Evolutionary conservation across 2,797 vertebrate genomes (phyloP), one percentile per base, ranked within the genome.

Genomic region (Brotogeris chrysoptera): DNA sequence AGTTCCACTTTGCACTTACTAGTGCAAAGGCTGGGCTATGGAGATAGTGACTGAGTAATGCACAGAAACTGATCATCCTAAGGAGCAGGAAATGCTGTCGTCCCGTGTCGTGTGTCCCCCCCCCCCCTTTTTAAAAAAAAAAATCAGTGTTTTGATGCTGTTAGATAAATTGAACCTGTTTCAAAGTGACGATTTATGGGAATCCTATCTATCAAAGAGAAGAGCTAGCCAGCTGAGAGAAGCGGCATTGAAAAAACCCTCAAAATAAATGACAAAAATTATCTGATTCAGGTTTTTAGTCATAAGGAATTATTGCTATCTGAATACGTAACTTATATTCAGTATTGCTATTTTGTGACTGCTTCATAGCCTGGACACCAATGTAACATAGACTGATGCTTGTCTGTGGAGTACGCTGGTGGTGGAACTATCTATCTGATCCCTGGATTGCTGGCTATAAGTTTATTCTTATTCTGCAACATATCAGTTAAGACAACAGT

Each of bases 91-190:
- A 73, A 65, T 13, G 23, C 8, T 49, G 53, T 9, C 16, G 24
- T 14, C 16, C 18, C 41, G 7, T 9, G n/a, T n/a, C n/a, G n/a
- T n/a, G n/a, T n/a, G n/a, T n/a, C n/a, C n/a, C 36, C 36, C 24
- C 24, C 16, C 16, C 24, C 8, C 27, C 60, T 68, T 83, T 59
- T 43, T 21, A 2, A 12, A 44, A 50, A 86, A 36, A 50, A 36
- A 13, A 44, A 50, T 86, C 39, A 50, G 46, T n/a, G 21, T 13
- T 94, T 95, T 96, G 59, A 88, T 93, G 73, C 66, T 84, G 71
- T 94, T 92, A 90, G 88, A 90, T 78, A 86, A 93, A 80, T 85
- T 71, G 41, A 72, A 50, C 20, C 73, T 86, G 60, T 94, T 91
- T 90, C 65, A 94, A 88, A 78, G 74, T 86, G 72, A 69, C 83